These are phyloP conservation scores for Halyomorpha halys DNA, from an alignment of 1,140 invertebrate species.

Conservation along the genomic window DNA sequence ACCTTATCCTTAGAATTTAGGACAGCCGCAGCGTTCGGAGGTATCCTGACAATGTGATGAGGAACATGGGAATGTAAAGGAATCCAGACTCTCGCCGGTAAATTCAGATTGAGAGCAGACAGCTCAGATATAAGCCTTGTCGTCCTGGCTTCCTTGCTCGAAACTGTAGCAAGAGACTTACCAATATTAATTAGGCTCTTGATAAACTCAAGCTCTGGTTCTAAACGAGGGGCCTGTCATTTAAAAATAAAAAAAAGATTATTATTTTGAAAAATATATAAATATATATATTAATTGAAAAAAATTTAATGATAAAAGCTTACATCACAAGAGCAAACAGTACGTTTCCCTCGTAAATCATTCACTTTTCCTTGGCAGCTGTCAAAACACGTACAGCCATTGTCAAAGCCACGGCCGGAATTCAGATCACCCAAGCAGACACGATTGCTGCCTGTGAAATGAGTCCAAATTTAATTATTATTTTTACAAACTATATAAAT, in stretches of 20 bases:
- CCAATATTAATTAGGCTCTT: slow-evolving; percentile 81
- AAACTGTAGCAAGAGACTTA: slow-evolving; percentile 73
- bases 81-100: slow-evolving; percentile 95
- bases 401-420: slow-evolving; percentile 91
- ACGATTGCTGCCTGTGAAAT: slow-evolving; percentile 14
- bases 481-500: too few relatives aligned
- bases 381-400: slow-evolving; percentile 81
- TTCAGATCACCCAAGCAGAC: slow-evolving; percentile 75
- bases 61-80: slow-evolving; percentile 62
- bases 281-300: too few relatives aligned
- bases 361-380: slow-evolving; percentile 64
- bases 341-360: slow-evolving; percentile 57
- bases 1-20: slow-evolving; percentile 98
- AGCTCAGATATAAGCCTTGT: slow-evolving; percentile 83
- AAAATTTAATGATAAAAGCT: slow-evolving; percentile 33
- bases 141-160: slow-evolving; percentile 90
- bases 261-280: too few relatives aligned
- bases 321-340: slow-evolving; percentile 64
- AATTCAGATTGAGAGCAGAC: slow-evolving; percentile 85
- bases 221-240: slow-evolving; percentile 63
- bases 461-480: neutral
- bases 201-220: slow-evolving; percentile 79
- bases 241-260: slow-evolving; percentile 21
- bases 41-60: slow-evolving; percentile 83
- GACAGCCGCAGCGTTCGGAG: slow-evolving; percentile 88